Base-by-base conservation (phyloP, 1,140 invertebrate genomes). In the Megalopta genalis region DNA sequence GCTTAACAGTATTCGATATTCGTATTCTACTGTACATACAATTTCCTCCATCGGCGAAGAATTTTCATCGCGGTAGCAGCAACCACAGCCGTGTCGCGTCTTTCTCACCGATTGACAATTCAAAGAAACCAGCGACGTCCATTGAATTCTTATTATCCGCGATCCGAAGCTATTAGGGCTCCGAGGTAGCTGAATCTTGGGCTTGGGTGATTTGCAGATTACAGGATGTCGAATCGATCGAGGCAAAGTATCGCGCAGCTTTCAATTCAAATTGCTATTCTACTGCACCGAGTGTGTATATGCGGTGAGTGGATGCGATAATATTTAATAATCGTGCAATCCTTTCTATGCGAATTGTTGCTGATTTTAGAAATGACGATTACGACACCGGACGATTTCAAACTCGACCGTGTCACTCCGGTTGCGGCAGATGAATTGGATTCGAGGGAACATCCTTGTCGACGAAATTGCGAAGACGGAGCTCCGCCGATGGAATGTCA, bases 401-500 rank as follows among this genome's bases (percentile, higher is more conserved):
- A 76, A 10, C 23, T 80, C 37, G 25, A 37, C 2, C 60, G 49
- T 16, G 57, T 84, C 14, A 80, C 87, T 12, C 49, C 67, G 25
- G 67, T 86, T 6, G 37, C 72, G 8, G 64, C 32, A 0, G 86
- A 87, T n/a, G 46, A 42, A 23, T 59, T 87, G 2, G 73, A 86
- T 12, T 83, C 76, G 84, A 76, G 16, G 0, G 68, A 75, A 12
- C 89, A 94, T 81, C 92, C 93, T 8, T 96, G 95, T 88, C 85
- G 89, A 18, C 92, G 95, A 74, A 84, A 83, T 42, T 96, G 95
- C 87, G 80, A 84, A 60, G 89, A 91, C 42, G 93, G 93, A 70
- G 93, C 89, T 2, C 87, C 93, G n/a, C 93, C 94, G 2, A 95
- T 95, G 94, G 92, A 93, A 12, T 97, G 97, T 83, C 90, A 94